A percentile compares a stretch with the other conserved stretches of the same genome.
Conservation (phyloP, 2,888 invertebrate species). For the Idaea aversata region DNA sequence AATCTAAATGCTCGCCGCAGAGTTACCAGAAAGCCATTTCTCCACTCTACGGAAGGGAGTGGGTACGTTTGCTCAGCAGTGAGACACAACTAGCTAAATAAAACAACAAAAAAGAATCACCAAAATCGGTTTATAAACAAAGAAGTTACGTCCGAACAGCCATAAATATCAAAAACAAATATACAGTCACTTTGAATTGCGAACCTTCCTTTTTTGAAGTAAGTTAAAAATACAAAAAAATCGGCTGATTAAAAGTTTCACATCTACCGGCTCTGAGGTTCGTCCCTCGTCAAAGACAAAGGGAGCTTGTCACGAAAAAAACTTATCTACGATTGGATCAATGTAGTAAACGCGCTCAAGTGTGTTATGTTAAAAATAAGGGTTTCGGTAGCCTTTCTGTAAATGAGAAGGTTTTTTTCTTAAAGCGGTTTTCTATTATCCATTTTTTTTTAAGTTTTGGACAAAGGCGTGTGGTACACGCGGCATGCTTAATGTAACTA, state of each 20-base stretch:
- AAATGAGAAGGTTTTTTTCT: slow-evolving; percentile 29
- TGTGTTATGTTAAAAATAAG: slow-evolving; percentile 65
- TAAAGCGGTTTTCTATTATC: slow-evolving; percentile 11
- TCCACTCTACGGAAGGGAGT: no score
- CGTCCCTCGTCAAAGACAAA: slow-evolving; percentile 79
- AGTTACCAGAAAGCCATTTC: no score
- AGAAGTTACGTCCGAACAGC: no score
- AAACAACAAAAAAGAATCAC: no score
- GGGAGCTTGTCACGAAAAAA: slow-evolving; percentile 66
- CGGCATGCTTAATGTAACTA: no score
- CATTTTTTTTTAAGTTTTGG: neutral
- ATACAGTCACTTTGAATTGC: no score
- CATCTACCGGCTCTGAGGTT: neutral
- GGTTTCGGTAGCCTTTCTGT: slow-evolving; percentile 66
- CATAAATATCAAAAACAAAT: no score
- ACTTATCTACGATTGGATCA: slow-evolving; percentile 79
- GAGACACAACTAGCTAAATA: no score
- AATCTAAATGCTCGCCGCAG: no score
- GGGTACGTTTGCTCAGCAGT: no score
- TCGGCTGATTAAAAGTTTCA: neutral
- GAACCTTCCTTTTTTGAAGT: no score
- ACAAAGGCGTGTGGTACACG: neutral
- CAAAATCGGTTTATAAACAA: no score
- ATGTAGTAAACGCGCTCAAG: slow-evolving; percentile 73
- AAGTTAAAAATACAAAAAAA: neutral